Evolutionary conservation across 2,797 vertebrate species (phyloP).

Genomic region (Cheirogaleus major): DNA sequence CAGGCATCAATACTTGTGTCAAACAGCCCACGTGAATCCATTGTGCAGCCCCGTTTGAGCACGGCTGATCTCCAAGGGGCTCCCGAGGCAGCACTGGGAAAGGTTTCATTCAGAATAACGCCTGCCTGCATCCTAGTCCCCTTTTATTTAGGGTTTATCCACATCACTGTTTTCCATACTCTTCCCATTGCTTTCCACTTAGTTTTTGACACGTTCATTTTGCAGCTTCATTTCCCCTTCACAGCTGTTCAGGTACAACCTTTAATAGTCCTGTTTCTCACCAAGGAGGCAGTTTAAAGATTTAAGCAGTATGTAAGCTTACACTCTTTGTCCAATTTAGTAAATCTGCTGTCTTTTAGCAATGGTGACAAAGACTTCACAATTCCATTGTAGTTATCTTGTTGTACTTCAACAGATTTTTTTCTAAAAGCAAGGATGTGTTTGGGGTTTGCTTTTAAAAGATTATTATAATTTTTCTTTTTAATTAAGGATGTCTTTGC

Average conservation of each 20-base stretch:
- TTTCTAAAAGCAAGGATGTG: not conserved
- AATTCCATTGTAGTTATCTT: not conserved
- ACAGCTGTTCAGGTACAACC: not conserved
- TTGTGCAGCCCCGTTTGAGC: not conserved
- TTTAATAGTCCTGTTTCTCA: not conserved
- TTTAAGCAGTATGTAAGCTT: not conserved
- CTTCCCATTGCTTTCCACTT: not conserved
- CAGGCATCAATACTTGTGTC: not conserved
- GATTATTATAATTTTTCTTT: not conserved
- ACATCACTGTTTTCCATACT: not conserved
- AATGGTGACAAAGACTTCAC: not conserved
- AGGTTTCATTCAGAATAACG: not conserved
- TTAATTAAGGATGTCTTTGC: not conserved
- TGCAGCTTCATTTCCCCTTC: not conserved
- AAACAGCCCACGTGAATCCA: rapidly evolving
- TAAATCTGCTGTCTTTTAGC: not conserved
- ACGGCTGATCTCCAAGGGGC: not conserved
- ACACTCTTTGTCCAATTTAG: not conserved
- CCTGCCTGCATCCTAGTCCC: not conserved
- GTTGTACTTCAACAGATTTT: not conserved
- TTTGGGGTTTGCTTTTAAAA: not conserved
- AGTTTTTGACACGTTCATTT: not conserved
- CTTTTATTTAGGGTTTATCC: not conserved
- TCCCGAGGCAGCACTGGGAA: not conserved
- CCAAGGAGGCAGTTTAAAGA: not conserved